A percentile compares a stretch with the other conserved stretches of the same genome.
phyloP scores from a whole-genome alignment of 1,140 invertebrate species.

The Penaeus vannamei region DNA sequence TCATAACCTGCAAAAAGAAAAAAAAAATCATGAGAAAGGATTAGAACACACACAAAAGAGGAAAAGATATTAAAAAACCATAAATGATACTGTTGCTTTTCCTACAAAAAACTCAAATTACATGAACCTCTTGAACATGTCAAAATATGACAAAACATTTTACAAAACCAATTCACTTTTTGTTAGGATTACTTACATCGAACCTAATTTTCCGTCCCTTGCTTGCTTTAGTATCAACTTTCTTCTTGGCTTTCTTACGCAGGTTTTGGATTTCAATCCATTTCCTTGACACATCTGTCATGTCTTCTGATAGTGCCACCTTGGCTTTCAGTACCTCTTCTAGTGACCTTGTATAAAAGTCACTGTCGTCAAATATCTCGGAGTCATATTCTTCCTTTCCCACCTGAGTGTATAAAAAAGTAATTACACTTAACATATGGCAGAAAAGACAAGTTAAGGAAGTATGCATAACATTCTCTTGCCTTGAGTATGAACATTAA shows the following conservation, averaged over 20 bases:
- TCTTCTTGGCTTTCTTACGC: constrained; percentile 89
- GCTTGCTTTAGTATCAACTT: constrained; percentile 91
- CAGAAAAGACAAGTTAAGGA: no score
- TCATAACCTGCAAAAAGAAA: constrained; percentile 41
- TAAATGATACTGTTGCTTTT: no score
- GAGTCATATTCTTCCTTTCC: constrained; percentile 79
- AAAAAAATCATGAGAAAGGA: not conserved
- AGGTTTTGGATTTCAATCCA: constrained; percentile 94
- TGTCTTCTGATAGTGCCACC: constrained; percentile 79
- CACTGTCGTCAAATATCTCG: constrained; percentile 96
- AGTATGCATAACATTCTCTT: no score
- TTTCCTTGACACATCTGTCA: constrained; percentile 75
- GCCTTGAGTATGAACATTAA: no score
- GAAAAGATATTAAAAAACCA: not conserved
- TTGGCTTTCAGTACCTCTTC: constrained; percentile 94
- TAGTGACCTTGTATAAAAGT: constrained; percentile 95
- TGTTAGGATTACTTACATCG: constrained; percentile 81
- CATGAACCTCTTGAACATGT: no score
- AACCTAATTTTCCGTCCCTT: constrained; percentile 94
- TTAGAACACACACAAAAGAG: not conserved
- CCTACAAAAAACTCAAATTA: no score
- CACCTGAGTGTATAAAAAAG: constrained; percentile 16
- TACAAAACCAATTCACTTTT: not conserved
- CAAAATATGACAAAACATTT: no score
- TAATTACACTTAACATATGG: no score